Conservation (phyloP, 2,797 vertebrate genomes). For the Cuculus canorus region DNA sequence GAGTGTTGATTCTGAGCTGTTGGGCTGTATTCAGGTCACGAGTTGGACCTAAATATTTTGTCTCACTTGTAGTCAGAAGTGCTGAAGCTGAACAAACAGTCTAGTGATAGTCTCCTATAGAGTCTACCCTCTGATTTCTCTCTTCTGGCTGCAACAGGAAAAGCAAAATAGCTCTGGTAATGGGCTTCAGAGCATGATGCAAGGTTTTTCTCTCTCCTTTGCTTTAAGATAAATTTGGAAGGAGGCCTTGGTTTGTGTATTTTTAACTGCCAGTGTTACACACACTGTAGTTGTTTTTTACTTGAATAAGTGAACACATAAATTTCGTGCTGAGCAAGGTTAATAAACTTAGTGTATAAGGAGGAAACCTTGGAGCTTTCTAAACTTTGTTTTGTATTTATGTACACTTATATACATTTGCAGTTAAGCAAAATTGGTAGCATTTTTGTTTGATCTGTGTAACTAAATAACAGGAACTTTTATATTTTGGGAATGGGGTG, state of each 20-base stretch:
- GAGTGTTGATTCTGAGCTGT: background rate
- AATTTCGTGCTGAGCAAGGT: background rate
- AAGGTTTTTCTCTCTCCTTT: background rate
- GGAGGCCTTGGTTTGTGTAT: background rate
- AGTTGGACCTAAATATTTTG: background rate
- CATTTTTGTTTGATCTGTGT: background rate
- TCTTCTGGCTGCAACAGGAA: background rate
- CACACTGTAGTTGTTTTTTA: background rate
- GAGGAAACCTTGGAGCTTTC: background rate
- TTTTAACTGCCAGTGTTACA: background rate
- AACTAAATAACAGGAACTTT: background rate
- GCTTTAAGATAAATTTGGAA: background rate
- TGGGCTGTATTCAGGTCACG: background rate
- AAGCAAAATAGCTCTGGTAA: background rate
- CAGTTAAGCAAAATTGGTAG: background rate
- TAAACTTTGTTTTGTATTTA: background rate
- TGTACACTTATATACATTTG: background rate
- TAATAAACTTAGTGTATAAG: background rate
- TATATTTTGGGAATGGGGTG: background rate
- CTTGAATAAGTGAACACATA: background rate
- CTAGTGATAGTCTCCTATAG: background rate
- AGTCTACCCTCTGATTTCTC: background rate
- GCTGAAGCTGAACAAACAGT: background rate
- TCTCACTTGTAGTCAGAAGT: background rate
- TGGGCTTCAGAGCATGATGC: background rate